phyloP scores from a whole-genome alignment of 2,797 vertebrate species.

The Manis javanica region DNA sequence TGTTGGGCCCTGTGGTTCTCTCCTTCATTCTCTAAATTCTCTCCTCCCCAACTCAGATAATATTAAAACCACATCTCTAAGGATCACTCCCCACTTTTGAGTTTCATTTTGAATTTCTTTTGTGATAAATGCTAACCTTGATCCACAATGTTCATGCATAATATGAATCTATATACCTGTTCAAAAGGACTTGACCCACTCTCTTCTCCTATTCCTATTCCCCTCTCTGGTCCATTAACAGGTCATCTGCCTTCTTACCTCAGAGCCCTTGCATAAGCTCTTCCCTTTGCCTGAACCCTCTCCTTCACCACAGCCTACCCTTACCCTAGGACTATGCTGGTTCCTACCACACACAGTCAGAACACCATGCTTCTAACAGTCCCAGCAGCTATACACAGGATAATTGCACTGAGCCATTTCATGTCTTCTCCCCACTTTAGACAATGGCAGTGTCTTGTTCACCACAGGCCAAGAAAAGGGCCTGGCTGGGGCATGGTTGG shows the following conservation, averaged over 20 bases:
- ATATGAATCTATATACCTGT: not conserved
- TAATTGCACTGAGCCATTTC: not conserved
- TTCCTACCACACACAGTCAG: not conserved
- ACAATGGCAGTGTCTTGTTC: not conserved
- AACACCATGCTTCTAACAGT: not conserved
- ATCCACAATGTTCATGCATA: not conserved
- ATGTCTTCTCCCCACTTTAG: not conserved
- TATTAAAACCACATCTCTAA: not conserved
- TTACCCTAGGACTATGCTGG: not conserved
- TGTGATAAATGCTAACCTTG: not conserved
- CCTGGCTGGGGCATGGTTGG: not conserved
- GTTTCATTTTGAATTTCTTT: not conserved
- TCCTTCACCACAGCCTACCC: not conserved
- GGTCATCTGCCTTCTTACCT: not conserved
- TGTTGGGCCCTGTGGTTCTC: not conserved
- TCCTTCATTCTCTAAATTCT: not conserved
- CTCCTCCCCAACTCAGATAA: not conserved
- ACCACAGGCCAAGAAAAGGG: not conserved
- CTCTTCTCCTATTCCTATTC: not conserved
- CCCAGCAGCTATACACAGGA: not conserved
- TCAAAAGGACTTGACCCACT: not conserved
- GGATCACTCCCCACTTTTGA: not conserved
- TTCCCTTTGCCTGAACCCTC: not conserved
- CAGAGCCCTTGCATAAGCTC: not conserved
- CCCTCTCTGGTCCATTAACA: not conserved